phyloP scores from a whole-genome alignment of 1,140 invertebrate species.

The Ooceraea biroi region DNA sequence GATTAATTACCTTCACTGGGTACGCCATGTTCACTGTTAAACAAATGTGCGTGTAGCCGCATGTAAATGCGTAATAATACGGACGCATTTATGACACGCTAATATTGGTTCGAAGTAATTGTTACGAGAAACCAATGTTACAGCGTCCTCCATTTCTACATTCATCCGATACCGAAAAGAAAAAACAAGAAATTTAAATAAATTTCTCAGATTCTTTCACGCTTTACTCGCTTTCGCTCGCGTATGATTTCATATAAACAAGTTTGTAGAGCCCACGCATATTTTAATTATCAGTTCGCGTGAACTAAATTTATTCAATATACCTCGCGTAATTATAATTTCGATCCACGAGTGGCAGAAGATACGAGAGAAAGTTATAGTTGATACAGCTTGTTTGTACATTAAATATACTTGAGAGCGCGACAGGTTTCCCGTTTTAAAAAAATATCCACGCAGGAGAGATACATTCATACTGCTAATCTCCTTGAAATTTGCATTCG shows the following conservation, averaged over 20 bases:
- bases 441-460: background rate
- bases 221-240: too few species aligned
- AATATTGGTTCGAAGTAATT: constrained; percentile 15
- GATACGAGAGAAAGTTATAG: background rate
- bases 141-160: too few species aligned
- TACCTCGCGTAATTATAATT: background rate
- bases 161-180: too few species aligned
- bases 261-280: background rate
- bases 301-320: background rate
- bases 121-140: background rate
- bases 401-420: background rate
- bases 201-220: background rate
- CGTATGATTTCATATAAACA: background rate
- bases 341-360: background rate
- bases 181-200: background rate
- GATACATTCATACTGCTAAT: constrained; percentile 5
- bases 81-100: background rate
- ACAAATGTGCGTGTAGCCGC: background rate
- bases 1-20: constrained; percentile 35
- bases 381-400: background rate
- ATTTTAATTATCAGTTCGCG: background rate
- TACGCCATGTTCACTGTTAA: constrained; percentile 26
- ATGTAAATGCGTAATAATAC: background rate
- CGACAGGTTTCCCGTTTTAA: background rate
- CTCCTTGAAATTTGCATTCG: constrained; percentile 7